Base-by-base conservation (phyloP, 1,140 invertebrate genomes). In the Sycophaga agraensis region DNA sequence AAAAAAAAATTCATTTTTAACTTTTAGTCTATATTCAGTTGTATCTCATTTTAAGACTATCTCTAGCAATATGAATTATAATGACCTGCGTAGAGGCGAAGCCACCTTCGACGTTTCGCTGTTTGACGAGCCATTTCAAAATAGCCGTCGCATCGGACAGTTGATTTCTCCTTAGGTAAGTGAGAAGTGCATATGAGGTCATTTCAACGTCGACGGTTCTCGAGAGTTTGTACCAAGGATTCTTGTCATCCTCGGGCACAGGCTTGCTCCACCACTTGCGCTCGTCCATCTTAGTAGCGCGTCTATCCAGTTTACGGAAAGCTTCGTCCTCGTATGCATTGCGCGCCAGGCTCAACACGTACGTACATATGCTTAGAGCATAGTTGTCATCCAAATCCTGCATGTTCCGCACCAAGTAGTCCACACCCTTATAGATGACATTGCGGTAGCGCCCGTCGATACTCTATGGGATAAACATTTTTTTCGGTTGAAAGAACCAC, bases 171-270 rank as follows among this genome's bases (percentile, higher is more conserved):
- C 83, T 82, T 1, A 91, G 69, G 69, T 92, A 86, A 1, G 86
- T 86, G 1, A 90, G 74, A 7, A 93, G 76, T 0, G 87, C 91
- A 80, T 96, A 97, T 0, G 93, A 85, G 0, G 93, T 92, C 77
- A 93, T 93, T 74, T 93, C 90, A n/a, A 96, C 87, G 66, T 94
- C 91, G 2, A 91, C 84, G 12, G 90, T 89, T 42, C 88, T 85
- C 5, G 89, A 85, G 40, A 87, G 70, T 24, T 81, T 81, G 48
- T 85, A 85, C 85, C 91, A 91, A 0, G 91, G 90, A 71, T 91
- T 91, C 60, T 87, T 86, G 62, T 86, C 86, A 34, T 88, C 87
- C 2, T 82, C 71, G 0, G 80, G 79, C 0, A 83, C 68, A 8
- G 80, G 77, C 64, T 85, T 86, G 26, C 85, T 85, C 91, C 91